Percentiles rank a stretch among this genome's conserved stretches.
Evolutionary conservation across 2,888 invertebrate species (phyloP).

Genomic region (Hydraecia micacea): DNA sequence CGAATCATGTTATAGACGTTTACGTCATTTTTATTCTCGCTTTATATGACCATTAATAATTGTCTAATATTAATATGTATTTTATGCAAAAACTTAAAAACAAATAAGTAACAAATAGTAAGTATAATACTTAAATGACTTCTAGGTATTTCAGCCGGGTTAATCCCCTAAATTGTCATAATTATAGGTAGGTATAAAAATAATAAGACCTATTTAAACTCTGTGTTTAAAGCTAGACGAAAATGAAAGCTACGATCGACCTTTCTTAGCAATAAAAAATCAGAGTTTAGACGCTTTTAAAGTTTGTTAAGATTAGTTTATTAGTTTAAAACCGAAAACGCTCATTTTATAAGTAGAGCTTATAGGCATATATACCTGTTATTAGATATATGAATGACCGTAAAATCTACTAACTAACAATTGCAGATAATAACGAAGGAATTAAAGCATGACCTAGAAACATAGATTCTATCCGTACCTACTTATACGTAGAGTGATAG

Average conservation of each 20-base stretch:
- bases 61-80: neutral
- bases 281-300: neutral
- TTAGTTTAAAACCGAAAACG: neutral
- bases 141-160: neutral
- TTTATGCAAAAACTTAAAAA: conserved; percentile 1
- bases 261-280: neutral
- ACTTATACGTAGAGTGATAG: neutral
- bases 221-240: neutral
- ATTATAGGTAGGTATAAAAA: neutral
- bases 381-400: neutral
- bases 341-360: neutral
- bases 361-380: neutral
- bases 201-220: neutral
- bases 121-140: neutral
- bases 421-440: neutral
- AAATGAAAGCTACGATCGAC: no score
- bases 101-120: no score
- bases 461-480: conserved; percentile 12
- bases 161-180: neutral
- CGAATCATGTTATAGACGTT: neutral
- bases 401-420: neutral
- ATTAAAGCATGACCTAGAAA: conserved; percentile 28
- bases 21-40: conserved; percentile 4
- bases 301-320: neutral
- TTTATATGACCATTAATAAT: neutral